A percentile compares a stretch with the other conserved stretches of the same genome.
These are phyloP conservation scores for Ommatoiulus sabulosus DNA, from an alignment of 2,888 invertebrate genomes.

Conservation along the genomic window DNA sequence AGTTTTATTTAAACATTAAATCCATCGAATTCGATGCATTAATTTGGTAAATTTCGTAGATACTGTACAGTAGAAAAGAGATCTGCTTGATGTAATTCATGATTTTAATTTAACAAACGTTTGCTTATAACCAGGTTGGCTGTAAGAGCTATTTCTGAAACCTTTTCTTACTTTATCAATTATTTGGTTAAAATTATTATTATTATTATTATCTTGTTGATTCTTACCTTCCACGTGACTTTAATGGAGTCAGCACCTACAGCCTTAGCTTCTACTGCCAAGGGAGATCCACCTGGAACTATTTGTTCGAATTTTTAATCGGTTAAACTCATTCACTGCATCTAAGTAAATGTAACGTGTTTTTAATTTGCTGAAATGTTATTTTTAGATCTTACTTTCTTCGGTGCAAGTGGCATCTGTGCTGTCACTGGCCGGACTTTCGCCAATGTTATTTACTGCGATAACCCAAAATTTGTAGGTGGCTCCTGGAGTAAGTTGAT, in stretches of 20 bases:
- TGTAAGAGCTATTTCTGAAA: no score
- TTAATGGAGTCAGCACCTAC: constrained; percentile 66
- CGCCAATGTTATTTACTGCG: constrained; percentile 67
- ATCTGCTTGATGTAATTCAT: no score
- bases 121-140: no score
- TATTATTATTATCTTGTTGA: no score
- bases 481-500: constrained; percentile 65
- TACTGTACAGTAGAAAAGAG: no score
- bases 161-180: no score
- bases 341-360: neutral
- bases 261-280: constrained; percentile 66
- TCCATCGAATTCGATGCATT: no score
- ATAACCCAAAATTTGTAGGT: constrained; percentile 66
- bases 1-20: no score
- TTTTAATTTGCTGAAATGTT: neutral
- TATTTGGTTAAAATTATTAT: no score
- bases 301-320: neutral
- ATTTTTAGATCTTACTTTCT: constrained; percentile 64
- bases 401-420: constrained; percentile 65
- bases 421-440: constrained; percentile 65
- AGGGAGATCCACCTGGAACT: constrained; percentile 68
- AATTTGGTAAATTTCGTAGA: no score
- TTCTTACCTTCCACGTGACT: constrained; percentile 67
- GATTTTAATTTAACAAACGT: no score
- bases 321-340: neutral